These are phyloP conservation scores for Candoia aspera DNA, from an alignment of 2,113 vertebrate species.

Conservation along the genomic window DNA sequence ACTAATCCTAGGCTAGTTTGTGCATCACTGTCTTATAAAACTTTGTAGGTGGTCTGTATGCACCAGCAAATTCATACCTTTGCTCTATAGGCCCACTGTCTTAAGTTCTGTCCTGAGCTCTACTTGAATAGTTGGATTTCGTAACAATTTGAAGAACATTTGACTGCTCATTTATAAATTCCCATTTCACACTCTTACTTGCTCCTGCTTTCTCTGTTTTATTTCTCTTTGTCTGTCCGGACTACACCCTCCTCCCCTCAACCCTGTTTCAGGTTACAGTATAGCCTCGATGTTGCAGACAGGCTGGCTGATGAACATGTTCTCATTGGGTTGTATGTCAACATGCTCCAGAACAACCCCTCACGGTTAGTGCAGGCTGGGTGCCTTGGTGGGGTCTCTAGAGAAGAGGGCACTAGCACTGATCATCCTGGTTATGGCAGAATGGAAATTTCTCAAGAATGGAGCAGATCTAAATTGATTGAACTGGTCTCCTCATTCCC, in stretches of 20 bases:
- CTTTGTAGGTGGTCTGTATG: slow-evolving; percentile 8
- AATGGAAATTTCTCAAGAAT: slow-evolving; percentile 21
- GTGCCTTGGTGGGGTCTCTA: slow-evolving; percentile 58
- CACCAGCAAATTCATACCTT: background rate
- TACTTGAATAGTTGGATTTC: slow-evolving; percentile 34
- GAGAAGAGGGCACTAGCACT: slow-evolving; percentile 36
- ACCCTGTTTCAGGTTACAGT: slow-evolving; percentile 90
- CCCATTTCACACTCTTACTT: slow-evolving; percentile 59
- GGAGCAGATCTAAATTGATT: slow-evolving; percentile 9
- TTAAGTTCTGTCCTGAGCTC: background rate
- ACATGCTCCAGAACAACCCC: slow-evolving; percentile 91
- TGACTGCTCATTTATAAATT: slow-evolving; percentile 40
- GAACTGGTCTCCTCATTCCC: slow-evolving; percentile 20
- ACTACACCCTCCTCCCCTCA: slow-evolving; percentile 56
- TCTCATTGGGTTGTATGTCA: slow-evolving; percentile 97
- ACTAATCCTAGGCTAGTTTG: background rate
- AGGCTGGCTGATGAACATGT: slow-evolving; percentile 98
- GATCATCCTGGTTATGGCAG: slow-evolving; percentile 26
- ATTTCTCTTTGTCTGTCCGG: slow-evolving; percentile 60
- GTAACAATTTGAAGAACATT: slow-evolving; percentile 34
- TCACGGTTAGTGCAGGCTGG: slow-evolving; percentile 93
- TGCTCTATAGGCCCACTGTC: slow-evolving; percentile 4
- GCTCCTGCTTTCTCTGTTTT: slow-evolving; percentile 62
- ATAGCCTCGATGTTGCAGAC: slow-evolving; percentile 96
- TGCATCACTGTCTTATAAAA: slow-evolving; percentile 5